Evolutionary conservation across 2,113 vertebrate species (phyloP), one percentile per base, ranked within the genome.

Genomic region (Sinosuthora webbiana): DNA sequence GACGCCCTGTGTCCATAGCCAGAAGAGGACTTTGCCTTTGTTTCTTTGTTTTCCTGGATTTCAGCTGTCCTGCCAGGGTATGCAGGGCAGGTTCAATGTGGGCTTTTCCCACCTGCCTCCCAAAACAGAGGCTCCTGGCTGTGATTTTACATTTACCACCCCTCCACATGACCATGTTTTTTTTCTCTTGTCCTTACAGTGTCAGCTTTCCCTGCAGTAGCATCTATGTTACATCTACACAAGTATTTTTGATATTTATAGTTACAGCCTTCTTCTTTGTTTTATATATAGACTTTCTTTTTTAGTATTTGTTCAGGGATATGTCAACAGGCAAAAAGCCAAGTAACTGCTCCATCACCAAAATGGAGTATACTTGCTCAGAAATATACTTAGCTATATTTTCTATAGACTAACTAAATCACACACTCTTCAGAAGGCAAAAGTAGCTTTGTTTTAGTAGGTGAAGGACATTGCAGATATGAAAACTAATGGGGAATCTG

Each of bases 61-160:
- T 59, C 78, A 68, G 27, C 33, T 89, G 56, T 37, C 45, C 67
- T 55, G 30, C 39, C 16, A 9, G 28, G 45, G 4, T 30, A 16
- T 9, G 2, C 30, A 47, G 30, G 5, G 8, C 45, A 92, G 31
- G 24, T 33, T 53, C 3, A 65, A 0, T 23, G 42, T 49, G 8
- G 8, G 15, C 3, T 86, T n/a, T 89, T 39, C 31, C 52, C 42
- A 63, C 19, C 14, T 53, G 30, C 17, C 23, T 59, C 33, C 47
- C 71, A 37, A 50, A 83, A 37, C 24, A 73, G 52, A 67, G 30
- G 24, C 16, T 77, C 33, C 53, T 23, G 59, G 21, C 22, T 49
- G 41, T 71, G 39, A 33, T 71, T 88, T 82, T 45, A 2, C 62
- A n/a, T 75, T 56, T 67, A 18, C 31, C 47, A 25, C 11, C 25